A percentile compares a stretch with the other conserved stretches of the same genome.
phyloP scores from a whole-genome alignment of 2,888 invertebrate genomes.

The Marasmarcha lunaedactyla region DNA sequence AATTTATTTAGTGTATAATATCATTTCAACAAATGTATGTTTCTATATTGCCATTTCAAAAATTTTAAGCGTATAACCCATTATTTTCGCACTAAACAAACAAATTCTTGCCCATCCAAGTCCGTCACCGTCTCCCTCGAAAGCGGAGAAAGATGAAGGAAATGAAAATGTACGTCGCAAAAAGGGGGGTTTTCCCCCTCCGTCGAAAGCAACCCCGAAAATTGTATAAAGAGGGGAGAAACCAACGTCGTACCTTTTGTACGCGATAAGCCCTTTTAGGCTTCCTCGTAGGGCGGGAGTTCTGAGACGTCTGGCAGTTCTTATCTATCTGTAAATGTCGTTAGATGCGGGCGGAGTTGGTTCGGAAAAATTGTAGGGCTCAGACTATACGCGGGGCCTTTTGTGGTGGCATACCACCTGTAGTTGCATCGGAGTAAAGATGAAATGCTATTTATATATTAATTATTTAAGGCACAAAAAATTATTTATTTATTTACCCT shows the following conservation, averaged over 20 bases:
- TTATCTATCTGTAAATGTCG: constrained; percentile 59
- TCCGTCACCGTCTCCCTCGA: constrained; percentile 39
- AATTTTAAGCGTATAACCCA: no score
- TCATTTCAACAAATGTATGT: no score
- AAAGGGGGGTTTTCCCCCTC: constrained; percentile 44
- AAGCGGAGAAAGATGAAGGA: constrained; percentile 69
- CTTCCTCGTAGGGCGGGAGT: constrained; percentile 23
- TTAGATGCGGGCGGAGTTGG: constrained; percentile 23
- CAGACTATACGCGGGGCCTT: no score
- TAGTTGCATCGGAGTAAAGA: no score
- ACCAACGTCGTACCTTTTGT: constrained; percentile 53
- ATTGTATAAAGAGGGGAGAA: constrained; percentile 62
- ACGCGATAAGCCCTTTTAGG: constrained; percentile 51
- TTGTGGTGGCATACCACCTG: no score
- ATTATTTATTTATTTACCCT: no score
- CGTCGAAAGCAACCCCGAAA: constrained; percentile 44
- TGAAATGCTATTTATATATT: no score
- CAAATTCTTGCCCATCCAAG: constrained; percentile 15
- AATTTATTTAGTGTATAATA: no score
- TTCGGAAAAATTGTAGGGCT: not conserved
- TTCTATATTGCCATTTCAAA: no score
- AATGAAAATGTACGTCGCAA: constrained; percentile 70
- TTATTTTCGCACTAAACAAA: no score
- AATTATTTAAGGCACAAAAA: no score
- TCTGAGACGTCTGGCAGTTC: constrained; percentile 55